Evolutionary conservation across 2,888 invertebrate genomes (phyloP).

Genomic region (Andrena praecox): DNA sequence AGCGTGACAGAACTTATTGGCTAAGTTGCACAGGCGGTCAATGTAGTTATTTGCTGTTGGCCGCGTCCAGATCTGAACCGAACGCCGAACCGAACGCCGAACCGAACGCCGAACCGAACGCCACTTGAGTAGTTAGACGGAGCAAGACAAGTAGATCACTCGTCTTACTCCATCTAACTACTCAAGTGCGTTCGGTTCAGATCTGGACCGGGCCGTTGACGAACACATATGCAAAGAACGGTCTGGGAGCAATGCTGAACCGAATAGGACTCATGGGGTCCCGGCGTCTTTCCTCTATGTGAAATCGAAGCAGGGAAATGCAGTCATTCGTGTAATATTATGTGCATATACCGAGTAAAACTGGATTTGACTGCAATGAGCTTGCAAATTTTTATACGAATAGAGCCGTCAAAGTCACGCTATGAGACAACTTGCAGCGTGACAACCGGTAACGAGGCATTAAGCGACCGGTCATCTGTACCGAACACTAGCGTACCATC

Average conservation of each 20-base stretch:
- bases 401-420: not conserved
- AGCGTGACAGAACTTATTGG: no score
- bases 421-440: conserved; percentile 5
- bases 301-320: no score
- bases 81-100: no score
- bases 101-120: no score
- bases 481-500: not conserved
- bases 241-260: not conserved
- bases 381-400: conserved; percentile 6
- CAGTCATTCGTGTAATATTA: not conserved
- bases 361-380: conserved; percentile 19
- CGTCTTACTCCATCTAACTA: no score
- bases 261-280: not conserved
- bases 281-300: not conserved
- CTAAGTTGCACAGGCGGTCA: no score
- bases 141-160: no score
- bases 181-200: no score
- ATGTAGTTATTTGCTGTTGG: not conserved
- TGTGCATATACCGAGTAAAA: conserved; percentile 18
- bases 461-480: not conserved
- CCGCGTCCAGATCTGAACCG: no score
- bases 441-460: conserved; percentile 23
- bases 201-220: no score
- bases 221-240: not conserved
- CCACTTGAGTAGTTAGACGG: no score